Conservation (phyloP, 2,888 invertebrate species). For the Hyles lineata region DNA sequence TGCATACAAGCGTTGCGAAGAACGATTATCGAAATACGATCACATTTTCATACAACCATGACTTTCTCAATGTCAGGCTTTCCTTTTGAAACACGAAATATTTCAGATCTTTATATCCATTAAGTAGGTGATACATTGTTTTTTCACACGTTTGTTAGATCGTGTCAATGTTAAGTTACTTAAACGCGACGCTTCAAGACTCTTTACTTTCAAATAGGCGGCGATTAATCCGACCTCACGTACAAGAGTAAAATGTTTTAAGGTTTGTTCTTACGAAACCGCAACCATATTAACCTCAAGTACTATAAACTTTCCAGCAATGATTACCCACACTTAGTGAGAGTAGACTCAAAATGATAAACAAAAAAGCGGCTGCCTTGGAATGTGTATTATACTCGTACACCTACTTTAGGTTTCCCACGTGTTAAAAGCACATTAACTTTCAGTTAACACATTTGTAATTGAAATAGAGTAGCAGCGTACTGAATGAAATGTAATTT, state of each 20-base stretch:
- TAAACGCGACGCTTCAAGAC: conserved; percentile 34
- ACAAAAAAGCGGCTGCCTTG: not conserved
- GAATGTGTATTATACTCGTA: not conserved
- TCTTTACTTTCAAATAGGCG: conserved; percentile 60
- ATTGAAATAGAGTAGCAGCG: conserved; percentile 14
- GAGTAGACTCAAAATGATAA: not conserved
- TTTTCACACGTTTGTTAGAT: not conserved
- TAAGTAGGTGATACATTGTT: not conserved
- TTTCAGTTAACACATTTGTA: conserved; percentile 28
- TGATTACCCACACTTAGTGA: conserved; percentile 2
- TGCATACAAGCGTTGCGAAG: conserved; percentile 68
- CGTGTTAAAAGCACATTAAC: conserved; percentile 28
- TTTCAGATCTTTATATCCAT: not conserved
- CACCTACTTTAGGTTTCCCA: conserved; percentile 8
- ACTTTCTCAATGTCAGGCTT: conserved; percentile 4
- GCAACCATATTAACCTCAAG: conserved; percentile 51
- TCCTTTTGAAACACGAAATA: conserved; percentile 12
- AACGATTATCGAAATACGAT: conserved; percentile 32
- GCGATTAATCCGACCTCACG: conserved; percentile 59
- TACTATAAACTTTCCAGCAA: conserved; percentile 32
- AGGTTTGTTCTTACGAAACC: conserved; percentile 60
- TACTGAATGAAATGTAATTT: conserved; percentile 22
- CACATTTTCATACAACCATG: conserved; percentile 23
- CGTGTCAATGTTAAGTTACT: not conserved
- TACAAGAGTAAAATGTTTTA: conserved; percentile 58